Evolutionary conservation across 2,113 vertebrate genomes (phyloP), one percentile per base, ranked within the genome.

Genomic region (Toxostoma redivivum): DNA sequence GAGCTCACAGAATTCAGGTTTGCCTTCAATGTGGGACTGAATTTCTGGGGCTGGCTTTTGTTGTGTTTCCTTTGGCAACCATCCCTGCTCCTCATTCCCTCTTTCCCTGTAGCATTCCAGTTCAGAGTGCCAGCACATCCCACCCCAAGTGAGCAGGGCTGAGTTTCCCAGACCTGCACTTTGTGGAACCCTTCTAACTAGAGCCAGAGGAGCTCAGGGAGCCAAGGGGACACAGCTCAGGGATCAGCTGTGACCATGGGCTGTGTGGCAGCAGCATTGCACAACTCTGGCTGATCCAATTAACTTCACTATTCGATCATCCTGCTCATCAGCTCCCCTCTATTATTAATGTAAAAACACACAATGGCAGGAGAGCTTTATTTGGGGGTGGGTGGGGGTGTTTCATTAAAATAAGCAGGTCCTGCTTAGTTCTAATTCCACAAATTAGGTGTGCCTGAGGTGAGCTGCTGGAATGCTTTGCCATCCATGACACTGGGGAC

Each of bases 381-480:
- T 57, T 8, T 51, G 25, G 5, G 5, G 16, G 3, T 7, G 25
- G 8, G 5, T 7, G 9, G 8, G 12, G 2, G 31, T 16, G 33
- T 50, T 77, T 77, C 12, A 18, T 51, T 66, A 62, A 37, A 88
- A 50, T 4, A 10, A 64, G 10, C 12, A 33, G 7, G 4, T 17
- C 61, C 42, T 53, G 37, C 38, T 37, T 19, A 17, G 5, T 17
- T 71, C 40, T 61, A 7, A 21, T 56, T 54, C n/a, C 21, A 18
- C 4, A 40, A 38, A 35, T 72, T 48, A 2, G 30, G 1, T 3
- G 4, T 53, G 45, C 24, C 25, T 0, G 3, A 57, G 25, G 28
- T 25, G 62, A 48, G 40, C 28, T 69, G 15, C 42, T 53, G 0
- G 0, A 71, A 8, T 44, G 23, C 21, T 60, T 47, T 54, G 24